These are phyloP conservation scores for Leptogaster cylindrica DNA, from an alignment of 2,888 invertebrate species.

Conservation along the genomic window DNA sequence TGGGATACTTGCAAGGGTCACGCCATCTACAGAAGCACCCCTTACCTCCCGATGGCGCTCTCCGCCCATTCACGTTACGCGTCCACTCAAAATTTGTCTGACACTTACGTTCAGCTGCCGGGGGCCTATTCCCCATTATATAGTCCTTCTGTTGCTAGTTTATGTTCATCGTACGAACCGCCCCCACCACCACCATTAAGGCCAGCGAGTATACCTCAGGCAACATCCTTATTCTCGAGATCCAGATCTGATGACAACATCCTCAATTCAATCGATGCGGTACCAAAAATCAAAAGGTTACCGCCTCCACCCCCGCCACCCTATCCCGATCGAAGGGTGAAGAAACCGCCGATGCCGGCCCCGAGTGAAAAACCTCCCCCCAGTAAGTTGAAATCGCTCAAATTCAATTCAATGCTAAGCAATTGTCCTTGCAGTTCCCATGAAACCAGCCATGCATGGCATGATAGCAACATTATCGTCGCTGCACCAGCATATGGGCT, in stretches of 20 bases:
- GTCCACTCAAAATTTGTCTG: slow-evolving; percentile 80
- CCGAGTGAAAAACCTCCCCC: slow-evolving; percentile 62
- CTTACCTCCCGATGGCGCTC: slow-evolving; percentile 74
- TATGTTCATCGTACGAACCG: slow-evolving; percentile 71
- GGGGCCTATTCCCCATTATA: slow-evolving; percentile 69
- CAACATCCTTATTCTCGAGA: slow-evolving; percentile 66
- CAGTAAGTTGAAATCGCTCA: slow-evolving; percentile 55
- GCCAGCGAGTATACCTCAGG: slow-evolving; percentile 58
- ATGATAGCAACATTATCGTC: slow-evolving; percentile 48
- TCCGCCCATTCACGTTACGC: slow-evolving; percentile 75
- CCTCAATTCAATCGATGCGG: slow-evolving; percentile 70
- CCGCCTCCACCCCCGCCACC: slow-evolving; percentile 68
- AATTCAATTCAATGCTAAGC: slow-evolving; percentile 12
- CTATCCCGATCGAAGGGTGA: slow-evolving; percentile 59
- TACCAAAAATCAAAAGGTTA: slow-evolving; percentile 63
- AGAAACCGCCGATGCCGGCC: slow-evolving; percentile 64
- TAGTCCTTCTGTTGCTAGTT: slow-evolving; percentile 70
- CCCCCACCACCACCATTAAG: slow-evolving; percentile 70
- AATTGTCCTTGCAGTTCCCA: slow-evolving; percentile 54
- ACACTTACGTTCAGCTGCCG: slow-evolving; percentile 75
- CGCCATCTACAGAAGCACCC: slow-evolving; percentile 81
- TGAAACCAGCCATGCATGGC: slow-evolving; percentile 53
- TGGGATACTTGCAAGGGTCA: slow-evolving; percentile 68
- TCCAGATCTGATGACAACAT: slow-evolving; percentile 84
- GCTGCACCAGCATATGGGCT: not conserved